Evolutionary conservation across 1,140 invertebrate genomes (phyloP), one percentile per base, ranked within the genome.

Genomic region (Choristoneura fumiferana): DNA sequence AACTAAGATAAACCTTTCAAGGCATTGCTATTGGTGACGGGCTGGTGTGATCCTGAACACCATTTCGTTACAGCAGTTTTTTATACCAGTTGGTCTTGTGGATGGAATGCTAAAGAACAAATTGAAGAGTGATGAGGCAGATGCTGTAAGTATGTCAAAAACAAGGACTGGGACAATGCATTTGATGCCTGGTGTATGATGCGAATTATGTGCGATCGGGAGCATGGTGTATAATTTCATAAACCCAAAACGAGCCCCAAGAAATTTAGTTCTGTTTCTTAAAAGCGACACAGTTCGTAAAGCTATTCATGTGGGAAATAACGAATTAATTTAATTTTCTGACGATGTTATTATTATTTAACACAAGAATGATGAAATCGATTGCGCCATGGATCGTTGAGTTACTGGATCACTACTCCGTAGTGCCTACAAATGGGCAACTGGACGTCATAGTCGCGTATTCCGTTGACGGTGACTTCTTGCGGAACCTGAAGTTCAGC

Each of bases 1-100:
- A 15, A 40, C 12, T 15, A 91, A 91, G 36, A 91, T 93, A 6
- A 92, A 92, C 61, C 70, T 94, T 0, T n/a, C 90, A 92, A 78
- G 93, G 93, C 36, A 69, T 96, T 54, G 93, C 93, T 0, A 96
- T 96, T 66, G 95, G 95, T n/a, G 1, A 95, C 96, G 83, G 95
- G 95, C 0, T 86, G 95, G 0, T 92, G 91, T 22, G 95, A 96
- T 89, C 95, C 95, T 0, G 81, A 91, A 6, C 91, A 93, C 71
- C 94, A 95, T 89, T 76, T 94, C 0, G 92, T 10, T 96, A 95
- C 75, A 92, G 93, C 1, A 91, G 93, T 57, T 95, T 94, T 78
- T 88, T 96, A n/a, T 96, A 94, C 73, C 92, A 94, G 62, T 69
- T 95, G 95, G 95, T 0, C 77, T 95, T 4, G 76, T 96, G 22